Evolutionary conservation across 1,140 invertebrate genomes (phyloP), one percentile per base, ranked within the genome.

Genomic region (Homarus americanus): DNA sequence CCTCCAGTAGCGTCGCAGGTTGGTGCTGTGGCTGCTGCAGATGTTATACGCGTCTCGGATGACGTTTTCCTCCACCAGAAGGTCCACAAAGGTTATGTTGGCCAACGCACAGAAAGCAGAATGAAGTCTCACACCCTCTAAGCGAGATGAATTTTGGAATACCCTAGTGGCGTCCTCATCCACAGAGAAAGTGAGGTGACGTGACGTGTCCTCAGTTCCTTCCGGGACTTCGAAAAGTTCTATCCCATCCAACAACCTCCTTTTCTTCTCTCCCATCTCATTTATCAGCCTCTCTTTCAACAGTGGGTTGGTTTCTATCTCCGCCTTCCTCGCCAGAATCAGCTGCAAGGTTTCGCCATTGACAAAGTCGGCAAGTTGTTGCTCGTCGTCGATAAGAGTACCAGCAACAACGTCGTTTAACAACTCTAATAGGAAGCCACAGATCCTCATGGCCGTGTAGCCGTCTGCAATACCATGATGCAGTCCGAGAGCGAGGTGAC

Each of bases 381-480:
- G 41, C 15, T 44, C 28, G 24, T 82, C 79, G 9, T 82, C 49
- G 24, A 82, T 38, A 17, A 34, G 15, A 2, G 63, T 44, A 7
- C 41, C 49, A 4, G 10, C 44, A 0, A 82, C 24, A 17, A 63
- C 49, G 17, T 82, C 79, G 15, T 82, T 82, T 28, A 82, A 7
- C 9, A 82, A n/a, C 49, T 82, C 20, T 7, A 82, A 10, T 12
- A 82, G 3, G 15, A 53, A 58, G 0, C 79, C 53, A 38, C 44
- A 58, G 9, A 82, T 82, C 36, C 12, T 82, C 49, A 82, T 63
- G 44, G 49, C 79, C 7, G 79, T 82, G 49, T 20, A 32, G 28
- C 79, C 28, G 17, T 82, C 79, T 38, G 79, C 79, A 38, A 82
- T 53, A 38, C 79, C 53, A 2, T 82, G 49, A 34, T 82, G 79